Percentiles rank a stretch among this genome's conserved stretches.
These are phyloP conservation scores for Burhinus oedicnemus DNA, from an alignment of 2,113 vertebrate species.

Conservation along the genomic window DNA sequence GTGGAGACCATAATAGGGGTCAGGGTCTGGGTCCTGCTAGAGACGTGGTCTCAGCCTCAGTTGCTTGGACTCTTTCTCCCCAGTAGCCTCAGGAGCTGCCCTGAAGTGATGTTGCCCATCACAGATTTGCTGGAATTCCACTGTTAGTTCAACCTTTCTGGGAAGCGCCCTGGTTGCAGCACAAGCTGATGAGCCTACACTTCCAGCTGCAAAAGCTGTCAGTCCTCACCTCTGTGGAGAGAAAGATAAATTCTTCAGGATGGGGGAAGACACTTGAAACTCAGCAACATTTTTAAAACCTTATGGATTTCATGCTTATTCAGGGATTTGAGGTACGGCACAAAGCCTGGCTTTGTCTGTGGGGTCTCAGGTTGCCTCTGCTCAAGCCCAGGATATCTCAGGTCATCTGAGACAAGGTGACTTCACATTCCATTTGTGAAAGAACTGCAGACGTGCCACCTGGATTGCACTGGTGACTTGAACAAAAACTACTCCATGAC, in stretches of 20 bases:
- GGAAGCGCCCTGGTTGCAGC: neutral
- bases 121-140: neutral
- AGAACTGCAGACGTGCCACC: neutral
- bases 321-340: neutral
- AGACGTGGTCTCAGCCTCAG: neutral
- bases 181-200: neutral
- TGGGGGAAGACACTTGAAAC: neutral
- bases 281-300: neutral
- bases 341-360: neutral
- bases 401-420: neutral
- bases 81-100: neutral
- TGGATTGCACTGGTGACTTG: accelerated
- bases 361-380: neutral
- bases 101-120: neutral
- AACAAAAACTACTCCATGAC: neutral
- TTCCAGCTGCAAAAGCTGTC: neutral
- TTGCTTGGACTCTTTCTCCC: neutral
- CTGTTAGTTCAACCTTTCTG: neutral
- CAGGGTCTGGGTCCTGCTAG: neutral
- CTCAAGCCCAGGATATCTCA: neutral
- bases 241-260: neutral
- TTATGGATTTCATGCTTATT: neutral
- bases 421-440: neutral
- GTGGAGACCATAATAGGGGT: neutral
- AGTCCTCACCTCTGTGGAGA: neutral